Evolutionary conservation across 2,888 invertebrate genomes (phyloP), one percentile per base, ranked within the genome.

Genomic region (Ormia ochracea): DNA sequence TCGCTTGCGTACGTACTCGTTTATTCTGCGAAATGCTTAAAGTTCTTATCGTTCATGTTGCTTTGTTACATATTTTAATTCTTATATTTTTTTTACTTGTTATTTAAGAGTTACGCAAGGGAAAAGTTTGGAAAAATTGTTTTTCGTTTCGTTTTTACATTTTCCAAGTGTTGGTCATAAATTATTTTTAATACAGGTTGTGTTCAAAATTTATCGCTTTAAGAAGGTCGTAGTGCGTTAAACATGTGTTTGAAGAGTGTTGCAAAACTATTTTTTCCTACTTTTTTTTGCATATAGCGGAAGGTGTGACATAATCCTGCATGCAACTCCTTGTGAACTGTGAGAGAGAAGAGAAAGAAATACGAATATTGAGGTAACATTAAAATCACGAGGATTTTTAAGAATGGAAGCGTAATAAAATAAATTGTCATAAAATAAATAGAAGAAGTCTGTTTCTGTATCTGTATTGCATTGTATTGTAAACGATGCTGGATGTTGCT

Each of bases 161-260:
- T 63, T 68, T 65, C 31, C 6, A 36, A 23, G 36, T 59, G 66
- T 31, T 41, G 63, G 43, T 80, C 80, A 58, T 80, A 76, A 80
- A 80, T 80, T 76, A 76, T 76, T 76, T 80, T 68, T 72, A 80
- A 76, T 76, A 76, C 72, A 63, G 68, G 56, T 69, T 76, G 61
- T 41, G 68, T 80, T 65, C 52, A 36, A 80, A 80, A 80, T 80
- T 80, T 80, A 80, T 76, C 68, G 74, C 43, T 63, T 52, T 52
- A 45, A 58, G 59, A 59, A 75, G 70, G 59, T 70, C 63, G 66
- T 61, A 76, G 66, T 73, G 76, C 76, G 76, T 73, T 68, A 45
- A 80, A 80, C 72, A 73, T 76, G 72, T 76, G 80, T 65, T 76
- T 54, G 48, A 17, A 41, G 31, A 61, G 68, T 61, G 43, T 56